phyloP scores from a whole-genome alignment of 2,113 vertebrate genomes.

The Calyptommatus sinebrachiatus region DNA sequence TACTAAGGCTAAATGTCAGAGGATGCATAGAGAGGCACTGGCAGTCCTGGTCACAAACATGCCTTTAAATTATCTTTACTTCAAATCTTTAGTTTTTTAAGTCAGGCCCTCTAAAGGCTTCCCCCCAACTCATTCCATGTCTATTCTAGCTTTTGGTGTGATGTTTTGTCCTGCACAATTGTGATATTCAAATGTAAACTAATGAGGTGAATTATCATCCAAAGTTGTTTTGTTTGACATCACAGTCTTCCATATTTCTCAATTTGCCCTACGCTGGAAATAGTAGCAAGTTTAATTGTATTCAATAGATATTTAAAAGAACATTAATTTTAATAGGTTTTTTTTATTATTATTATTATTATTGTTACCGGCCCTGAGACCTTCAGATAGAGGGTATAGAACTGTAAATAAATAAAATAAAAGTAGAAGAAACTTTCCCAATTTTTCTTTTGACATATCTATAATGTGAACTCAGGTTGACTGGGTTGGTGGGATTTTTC shows the following conservation, averaged over 20 bases:
- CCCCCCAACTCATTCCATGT: neutral
- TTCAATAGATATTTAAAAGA: neutral
- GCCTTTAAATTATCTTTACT: too few species aligned
- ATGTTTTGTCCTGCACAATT: constrained; percentile 13
- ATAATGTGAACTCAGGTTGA: neutral
- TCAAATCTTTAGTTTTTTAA: too few species aligned
- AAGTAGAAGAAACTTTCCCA: neutral
- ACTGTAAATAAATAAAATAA: too few species aligned
- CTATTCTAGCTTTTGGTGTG: neutral
- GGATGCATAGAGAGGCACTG: constrained; percentile 44
- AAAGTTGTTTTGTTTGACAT: constrained; percentile 26
- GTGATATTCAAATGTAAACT: constrained; percentile 20
- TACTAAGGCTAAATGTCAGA: constrained; percentile 45
- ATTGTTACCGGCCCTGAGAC: too few species aligned
- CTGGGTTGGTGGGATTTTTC: neutral
- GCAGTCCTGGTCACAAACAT: too few species aligned
- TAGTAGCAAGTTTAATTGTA: neutral
- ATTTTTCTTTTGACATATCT: neutral
- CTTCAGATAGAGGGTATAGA: too few species aligned
- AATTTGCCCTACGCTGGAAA: constrained; percentile 22
- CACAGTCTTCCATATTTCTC: constrained; percentile 49
- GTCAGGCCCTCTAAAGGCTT: too few species aligned
- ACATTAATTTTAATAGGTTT: neutral
- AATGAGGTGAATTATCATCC: constrained; percentile 15
- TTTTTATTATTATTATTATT: too few species aligned